These are phyloP conservation scores for Orbicella faveolata DNA, from an alignment of 64 coral and sea anemone genomes.

Conservation along the genomic window DNA sequence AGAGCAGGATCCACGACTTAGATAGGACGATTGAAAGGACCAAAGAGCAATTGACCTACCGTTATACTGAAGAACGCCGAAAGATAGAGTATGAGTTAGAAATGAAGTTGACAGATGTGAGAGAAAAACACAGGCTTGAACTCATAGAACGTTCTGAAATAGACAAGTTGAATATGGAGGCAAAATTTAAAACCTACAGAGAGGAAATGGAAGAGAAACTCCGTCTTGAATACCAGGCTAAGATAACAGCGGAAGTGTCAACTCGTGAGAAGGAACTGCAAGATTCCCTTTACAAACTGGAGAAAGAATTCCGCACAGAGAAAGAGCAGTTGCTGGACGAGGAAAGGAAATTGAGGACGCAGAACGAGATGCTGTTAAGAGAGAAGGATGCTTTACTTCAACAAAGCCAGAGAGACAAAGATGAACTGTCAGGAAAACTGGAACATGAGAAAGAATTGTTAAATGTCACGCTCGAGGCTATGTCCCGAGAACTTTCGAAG, in stretches of 20 bases:
- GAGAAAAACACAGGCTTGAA: constrained; percentile 22
- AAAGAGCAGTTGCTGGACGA: neutral
- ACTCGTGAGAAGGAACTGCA: neutral
- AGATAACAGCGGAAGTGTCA: constrained; percentile 16
- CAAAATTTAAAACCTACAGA: constrained; percentile 29
- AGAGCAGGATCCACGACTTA: constrained; percentile 3
- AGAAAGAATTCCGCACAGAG: neutral
- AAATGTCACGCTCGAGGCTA: constrained; percentile 27
- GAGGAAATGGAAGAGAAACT: constrained; percentile 35
- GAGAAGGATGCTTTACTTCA: constrained; percentile 6
- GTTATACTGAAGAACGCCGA: constrained; percentile 31
- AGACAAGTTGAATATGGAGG: constrained; percentile 9
- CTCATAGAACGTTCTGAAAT: constrained; percentile 16
- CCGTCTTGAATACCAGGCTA: constrained; percentile 13
- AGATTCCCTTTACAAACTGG: neutral
- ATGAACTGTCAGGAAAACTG: constrained; percentile 42
- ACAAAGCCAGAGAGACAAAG: constrained; percentile 36
- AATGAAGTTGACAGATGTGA: neutral
- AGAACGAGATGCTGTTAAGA: constrained; percentile 8
- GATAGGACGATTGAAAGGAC: constrained; percentile 12
- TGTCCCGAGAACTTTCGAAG: constrained; percentile 43
- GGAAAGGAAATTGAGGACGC: constrained; percentile 17
- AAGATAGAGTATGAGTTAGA: constrained; percentile 34
- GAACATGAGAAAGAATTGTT: constrained; percentile 65
- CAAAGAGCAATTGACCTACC: constrained; percentile 29